Conservation (phyloP, 2,888 invertebrate genomes). For the Melieria crassipennis region DNA sequence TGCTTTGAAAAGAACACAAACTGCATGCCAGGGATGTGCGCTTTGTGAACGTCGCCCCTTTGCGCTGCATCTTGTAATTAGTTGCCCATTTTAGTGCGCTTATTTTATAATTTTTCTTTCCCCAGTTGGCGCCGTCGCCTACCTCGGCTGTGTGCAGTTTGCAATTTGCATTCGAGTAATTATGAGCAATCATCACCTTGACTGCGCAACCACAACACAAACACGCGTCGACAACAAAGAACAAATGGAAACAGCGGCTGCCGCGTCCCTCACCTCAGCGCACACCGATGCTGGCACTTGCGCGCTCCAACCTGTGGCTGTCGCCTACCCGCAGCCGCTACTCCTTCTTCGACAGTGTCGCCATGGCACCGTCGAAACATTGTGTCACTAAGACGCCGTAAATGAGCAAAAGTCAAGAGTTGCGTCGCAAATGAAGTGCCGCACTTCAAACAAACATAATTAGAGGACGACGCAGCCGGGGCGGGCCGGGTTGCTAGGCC, state of each 20-base stretch:
- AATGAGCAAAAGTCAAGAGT: constrained; percentile 23
- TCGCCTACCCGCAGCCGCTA: neutral
- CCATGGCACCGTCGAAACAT: neutral
- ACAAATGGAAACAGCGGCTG: constrained; percentile 17
- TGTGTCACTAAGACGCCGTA: neutral
- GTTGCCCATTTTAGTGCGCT: neutral
- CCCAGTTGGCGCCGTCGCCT: neutral
- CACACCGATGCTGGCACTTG: neutral
- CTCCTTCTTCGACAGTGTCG: constrained; percentile 5
- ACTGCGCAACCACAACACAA: constrained; percentile 38
- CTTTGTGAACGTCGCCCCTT: neutral
- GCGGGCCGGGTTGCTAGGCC: neutral
- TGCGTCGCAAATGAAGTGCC: constrained; percentile 22
- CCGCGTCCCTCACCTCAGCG: neutral
- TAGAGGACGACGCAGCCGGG: constrained; percentile 15
- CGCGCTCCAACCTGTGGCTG: neutral
- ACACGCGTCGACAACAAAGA: neutral
- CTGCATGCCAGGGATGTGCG: neutral
- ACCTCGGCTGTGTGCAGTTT: constrained; percentile 16
- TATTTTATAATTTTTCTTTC: constrained; percentile 19
- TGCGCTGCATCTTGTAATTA: neutral
- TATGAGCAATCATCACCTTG: constrained; percentile 47
- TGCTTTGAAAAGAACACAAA: constrained; percentile 18
- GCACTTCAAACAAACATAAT: constrained; percentile 30
- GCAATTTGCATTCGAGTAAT: constrained; percentile 40